These are phyloP conservation scores for Xiphorhynchus erythropygius DNA, from an alignment of 2,797 vertebrate genomes.

Conservation along the genomic window DNA sequence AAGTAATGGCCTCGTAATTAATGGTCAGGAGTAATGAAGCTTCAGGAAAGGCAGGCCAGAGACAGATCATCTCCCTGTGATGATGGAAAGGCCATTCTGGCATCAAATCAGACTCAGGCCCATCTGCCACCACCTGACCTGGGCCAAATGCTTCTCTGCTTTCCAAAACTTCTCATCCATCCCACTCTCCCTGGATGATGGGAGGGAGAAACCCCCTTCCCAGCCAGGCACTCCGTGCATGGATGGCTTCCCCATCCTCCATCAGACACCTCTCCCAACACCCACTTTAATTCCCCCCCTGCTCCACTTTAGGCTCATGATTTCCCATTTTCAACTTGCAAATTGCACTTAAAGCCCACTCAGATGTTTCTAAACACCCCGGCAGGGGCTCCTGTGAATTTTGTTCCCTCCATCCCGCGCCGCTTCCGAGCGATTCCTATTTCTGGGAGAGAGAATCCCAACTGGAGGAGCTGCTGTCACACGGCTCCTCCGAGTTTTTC, in stretches of 20 bases:
- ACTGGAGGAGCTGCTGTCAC: not conserved
- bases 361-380: fast-evolving
- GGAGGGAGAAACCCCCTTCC: not conserved
- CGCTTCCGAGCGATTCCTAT: not conserved
- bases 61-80: not conserved
- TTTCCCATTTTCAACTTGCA: not conserved
- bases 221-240: not conserved
- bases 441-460: not conserved
- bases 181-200: fast-evolving
- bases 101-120: not conserved
- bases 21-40: not conserved
- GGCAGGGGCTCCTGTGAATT: not conserved
- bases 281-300: not conserved
- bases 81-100: not conserved
- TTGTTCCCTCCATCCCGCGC: not conserved
- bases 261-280: not conserved
- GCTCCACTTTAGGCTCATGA: not conserved
- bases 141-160: not conserved
- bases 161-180: not conserved
- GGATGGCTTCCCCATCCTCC: not conserved
- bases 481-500: not conserved
- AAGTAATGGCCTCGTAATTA: not conserved
- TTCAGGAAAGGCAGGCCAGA: not conserved
- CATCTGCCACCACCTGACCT: not conserved
- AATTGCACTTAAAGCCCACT: not conserved